Evolutionary conservation across 2,797 vertebrate species (phyloP).

Genomic region (Tokudaia muenninki): DNA sequence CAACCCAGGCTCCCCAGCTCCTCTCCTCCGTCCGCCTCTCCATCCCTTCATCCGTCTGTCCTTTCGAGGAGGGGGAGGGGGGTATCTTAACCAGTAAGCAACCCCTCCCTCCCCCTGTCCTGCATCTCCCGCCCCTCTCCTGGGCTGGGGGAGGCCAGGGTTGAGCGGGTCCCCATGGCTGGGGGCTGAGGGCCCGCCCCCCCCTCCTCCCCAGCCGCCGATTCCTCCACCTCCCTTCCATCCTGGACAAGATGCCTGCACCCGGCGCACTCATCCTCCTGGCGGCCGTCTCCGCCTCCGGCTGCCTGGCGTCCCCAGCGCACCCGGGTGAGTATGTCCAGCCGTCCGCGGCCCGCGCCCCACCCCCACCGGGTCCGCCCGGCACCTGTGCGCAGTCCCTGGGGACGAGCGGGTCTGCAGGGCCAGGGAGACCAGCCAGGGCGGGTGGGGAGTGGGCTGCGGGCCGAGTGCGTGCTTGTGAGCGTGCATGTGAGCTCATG

Average conservation of each 20-base stretch:
- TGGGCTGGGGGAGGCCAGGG: constrained; percentile 84
- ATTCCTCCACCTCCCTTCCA: constrained; percentile 84
- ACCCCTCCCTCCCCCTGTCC: constrained; percentile 80
- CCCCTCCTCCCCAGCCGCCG: constrained; percentile 85
- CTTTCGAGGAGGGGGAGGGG: constrained; percentile 82
- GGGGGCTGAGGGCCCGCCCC: constrained; percentile 84
- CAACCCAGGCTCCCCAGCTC: constrained; percentile 79
- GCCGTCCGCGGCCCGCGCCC: constrained; percentile 54
- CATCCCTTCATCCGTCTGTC: constrained; percentile 81
- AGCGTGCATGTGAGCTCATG: constrained; percentile 26
- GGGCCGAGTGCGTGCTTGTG: constrained; percentile 64
- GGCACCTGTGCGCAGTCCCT: constrained; percentile 82
- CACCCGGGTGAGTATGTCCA: constrained; percentile 76
- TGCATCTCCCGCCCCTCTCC: constrained; percentile 81
- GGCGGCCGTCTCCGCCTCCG: constrained; percentile 84
- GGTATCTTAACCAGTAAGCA: constrained; percentile 76
- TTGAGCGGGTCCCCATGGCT: constrained; percentile 84
- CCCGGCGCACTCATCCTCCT: constrained; percentile 86
- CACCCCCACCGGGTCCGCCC: constrained; percentile 5
- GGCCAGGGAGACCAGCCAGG: constrained; percentile 52
- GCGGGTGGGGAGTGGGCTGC: constrained; percentile 58
- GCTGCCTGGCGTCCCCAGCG: constrained; percentile 85
- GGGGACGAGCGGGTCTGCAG: background rate
- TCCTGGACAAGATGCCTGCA: constrained; percentile 85
- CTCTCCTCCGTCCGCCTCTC: constrained; percentile 76